Conservation (phyloP, 2,888 invertebrate species). For the Thelaira solivaga region DNA sequence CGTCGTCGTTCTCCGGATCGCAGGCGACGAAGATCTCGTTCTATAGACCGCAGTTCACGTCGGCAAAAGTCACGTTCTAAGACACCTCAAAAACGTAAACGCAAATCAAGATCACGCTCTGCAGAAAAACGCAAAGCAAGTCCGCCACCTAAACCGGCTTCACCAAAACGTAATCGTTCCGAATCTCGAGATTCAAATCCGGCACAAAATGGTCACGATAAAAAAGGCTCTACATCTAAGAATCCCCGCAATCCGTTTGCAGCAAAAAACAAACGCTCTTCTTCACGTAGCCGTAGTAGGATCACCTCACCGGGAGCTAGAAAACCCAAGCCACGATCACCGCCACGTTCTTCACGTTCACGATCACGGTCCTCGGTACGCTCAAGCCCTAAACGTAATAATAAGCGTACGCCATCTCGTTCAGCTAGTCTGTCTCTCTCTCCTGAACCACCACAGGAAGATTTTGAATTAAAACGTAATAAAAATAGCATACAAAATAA, state of each 20-base stretch:
- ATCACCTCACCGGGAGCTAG: slow-evolving; percentile 37
- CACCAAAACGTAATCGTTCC: slow-evolving; percentile 65
- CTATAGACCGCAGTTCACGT: slow-evolving; percentile 66
- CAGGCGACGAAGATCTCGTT: slow-evolving; percentile 65
- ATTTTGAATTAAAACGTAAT: slow-evolving; percentile 86
- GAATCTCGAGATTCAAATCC: slow-evolving; percentile 63
- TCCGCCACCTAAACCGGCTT: slow-evolving; percentile 43
- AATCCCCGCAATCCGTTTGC: slow-evolving; percentile 59
- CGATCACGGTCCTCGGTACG: slow-evolving; percentile 71
- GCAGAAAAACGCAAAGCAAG: slow-evolving; percentile 64
- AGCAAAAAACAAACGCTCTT: slow-evolving; percentile 55
- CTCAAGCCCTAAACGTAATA: slow-evolving; percentile 72
- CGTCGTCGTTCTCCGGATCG: slow-evolving; percentile 67
- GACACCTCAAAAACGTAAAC: slow-evolving; percentile 64
- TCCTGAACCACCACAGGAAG: slow-evolving; percentile 78
- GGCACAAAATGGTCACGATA: slow-evolving; percentile 72
- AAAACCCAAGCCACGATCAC: slow-evolving; percentile 59
- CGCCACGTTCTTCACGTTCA: slow-evolving; percentile 61
- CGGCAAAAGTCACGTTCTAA: slow-evolving; percentile 67
- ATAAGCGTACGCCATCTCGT: slow-evolving; percentile 75
- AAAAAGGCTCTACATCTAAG: slow-evolving; percentile 59
- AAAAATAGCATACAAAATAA: slow-evolving; percentile 91
- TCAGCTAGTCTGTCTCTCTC: slow-evolving; percentile 74
- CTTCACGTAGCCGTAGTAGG: slow-evolving; percentile 63
- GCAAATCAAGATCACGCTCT: slow-evolving; percentile 65